Evolutionary conservation across 2,113 vertebrate species (phyloP), one percentile per base, ranked within the genome.

Genomic region (Vireo altiloquus): DNA sequence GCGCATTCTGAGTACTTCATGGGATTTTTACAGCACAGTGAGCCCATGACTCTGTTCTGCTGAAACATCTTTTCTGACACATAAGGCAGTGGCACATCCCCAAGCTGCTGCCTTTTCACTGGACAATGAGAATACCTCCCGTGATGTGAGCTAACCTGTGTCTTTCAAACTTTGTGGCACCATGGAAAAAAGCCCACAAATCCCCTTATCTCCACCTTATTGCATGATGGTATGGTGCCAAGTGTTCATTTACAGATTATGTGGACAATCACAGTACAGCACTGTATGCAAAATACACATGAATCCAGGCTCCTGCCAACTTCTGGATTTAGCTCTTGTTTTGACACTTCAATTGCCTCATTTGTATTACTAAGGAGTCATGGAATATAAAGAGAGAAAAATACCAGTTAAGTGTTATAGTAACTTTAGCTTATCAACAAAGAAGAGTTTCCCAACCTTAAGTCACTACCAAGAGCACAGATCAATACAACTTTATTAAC

Each of bases 111-210:
- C 66, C 57, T 84, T 84, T 92, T 92, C 47, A 24, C 23, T 50
- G 37, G 31, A 60, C 35, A 35, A 44, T 9, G 3, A 83, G 35
- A 89, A 30, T 25, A 27, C 17, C 31, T 57, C 42, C 42, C 56
- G 64, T 70, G 56, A 61, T 22, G 6, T 16, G 15, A 77, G 25
- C 46, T 83, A 71, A 64, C 20, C 42, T 78, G 25, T 30, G 15
- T 69, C 68, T 72, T 90, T 76, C 22, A 89, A 90, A 83, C 40
- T 80, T 54, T 7, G 11, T 11, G 6, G 65, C 47, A 77, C 47
- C 0, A 0, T 35, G 42, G 8, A 24, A 59, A 59, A 56, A 60
- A 54, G 4, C 0, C 11, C 6, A 30, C 7, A 53, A 52, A 57
- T 39, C 28, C 15, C 56, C 12, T 78, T 76, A 7, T 53, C 40